Evolutionary conservation across 2,113 vertebrate species (phyloP).

Genomic region (Myocastor coypus): DNA sequence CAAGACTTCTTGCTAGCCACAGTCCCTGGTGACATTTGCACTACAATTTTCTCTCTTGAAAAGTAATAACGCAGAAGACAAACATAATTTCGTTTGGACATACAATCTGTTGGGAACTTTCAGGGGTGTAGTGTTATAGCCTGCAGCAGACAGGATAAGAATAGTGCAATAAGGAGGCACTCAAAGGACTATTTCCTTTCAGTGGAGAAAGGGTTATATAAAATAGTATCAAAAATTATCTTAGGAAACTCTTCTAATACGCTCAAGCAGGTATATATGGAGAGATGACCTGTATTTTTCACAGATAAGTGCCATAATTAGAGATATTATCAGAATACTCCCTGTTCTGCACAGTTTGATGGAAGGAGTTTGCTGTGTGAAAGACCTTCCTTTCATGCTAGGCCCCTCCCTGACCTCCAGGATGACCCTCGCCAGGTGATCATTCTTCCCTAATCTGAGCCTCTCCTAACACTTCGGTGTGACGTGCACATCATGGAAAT

Average conservation of each 20-base stretch:
- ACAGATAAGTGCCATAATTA: constrained; percentile 66
- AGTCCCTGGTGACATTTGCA: neutral
- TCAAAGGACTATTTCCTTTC: constrained; percentile 59
- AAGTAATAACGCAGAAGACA: constrained; percentile 70
- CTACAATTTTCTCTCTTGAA: constrained; percentile 62
- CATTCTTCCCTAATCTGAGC: constrained; percentile 13
- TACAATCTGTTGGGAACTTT: constrained; percentile 60
- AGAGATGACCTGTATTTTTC: constrained; percentile 59
- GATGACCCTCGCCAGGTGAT: neutral
- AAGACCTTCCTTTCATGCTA: neutral
- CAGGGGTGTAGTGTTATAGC: constrained; percentile 47
- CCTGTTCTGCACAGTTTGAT: constrained; percentile 29
- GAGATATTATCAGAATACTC: constrained; percentile 65
- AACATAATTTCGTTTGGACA: constrained; percentile 71
- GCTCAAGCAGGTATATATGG: constrained; percentile 47
- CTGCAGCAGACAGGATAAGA: constrained; percentile 80
- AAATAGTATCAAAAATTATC: constrained; percentile 71
- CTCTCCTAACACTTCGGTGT: neutral
- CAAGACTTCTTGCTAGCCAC: constrained; percentile 9
- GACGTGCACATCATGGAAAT: constrained; percentile 49
- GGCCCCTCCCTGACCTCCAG: neutral
- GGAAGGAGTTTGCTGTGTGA: neutral
- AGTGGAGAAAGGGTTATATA: constrained; percentile 55
- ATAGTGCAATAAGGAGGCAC: constrained; percentile 69
- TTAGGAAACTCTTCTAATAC: constrained; percentile 59